A percentile compares a stretch with the other conserved stretches of the same genome.
phyloP scores from a whole-genome alignment of 2,888 invertebrate species.

The Rhamnusium bicolor region DNA sequence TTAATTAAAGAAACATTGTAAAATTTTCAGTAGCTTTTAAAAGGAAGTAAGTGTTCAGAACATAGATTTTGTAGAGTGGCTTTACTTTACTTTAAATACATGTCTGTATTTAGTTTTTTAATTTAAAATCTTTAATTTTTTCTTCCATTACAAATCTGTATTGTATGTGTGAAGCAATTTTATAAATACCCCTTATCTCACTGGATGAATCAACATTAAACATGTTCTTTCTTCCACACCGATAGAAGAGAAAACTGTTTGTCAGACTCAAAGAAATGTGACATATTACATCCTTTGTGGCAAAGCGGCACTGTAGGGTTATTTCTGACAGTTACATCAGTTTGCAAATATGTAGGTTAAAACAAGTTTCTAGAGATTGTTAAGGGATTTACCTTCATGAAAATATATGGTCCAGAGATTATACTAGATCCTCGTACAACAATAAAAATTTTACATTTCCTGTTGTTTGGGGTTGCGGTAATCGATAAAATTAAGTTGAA shows the following conservation, averaged over 20 bases:
- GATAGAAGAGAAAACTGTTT: neutral
- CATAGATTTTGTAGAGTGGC: too few species aligned
- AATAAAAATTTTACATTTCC: neutral
- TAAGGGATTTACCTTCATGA: constrained; percentile 9
- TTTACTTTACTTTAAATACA: too few species aligned
- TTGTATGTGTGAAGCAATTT: neutral
- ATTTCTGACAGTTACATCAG: neutral
- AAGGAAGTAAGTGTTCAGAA: too few species aligned
- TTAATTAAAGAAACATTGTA: too few species aligned
- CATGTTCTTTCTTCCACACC: neutral
- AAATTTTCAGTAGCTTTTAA: too few species aligned
- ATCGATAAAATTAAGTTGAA: neutral
- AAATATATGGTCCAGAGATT: neutral
- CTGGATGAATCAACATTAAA: neutral
- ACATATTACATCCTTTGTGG: neutral
- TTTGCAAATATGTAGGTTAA: neutral
- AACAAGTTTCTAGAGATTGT: neutral
- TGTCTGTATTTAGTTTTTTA: too few species aligned
- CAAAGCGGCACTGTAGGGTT: neutral
- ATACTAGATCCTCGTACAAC: neutral
- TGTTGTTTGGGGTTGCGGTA: neutral
- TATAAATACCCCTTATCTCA: neutral
- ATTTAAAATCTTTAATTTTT: too few species aligned
- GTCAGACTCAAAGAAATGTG: neutral
- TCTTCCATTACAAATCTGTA: too few species aligned